Percentiles rank a stretch among this genome's conserved stretches.
phyloP scores from a whole-genome alignment of 2,797 vertebrate species.

The Chelon auratus region DNA sequence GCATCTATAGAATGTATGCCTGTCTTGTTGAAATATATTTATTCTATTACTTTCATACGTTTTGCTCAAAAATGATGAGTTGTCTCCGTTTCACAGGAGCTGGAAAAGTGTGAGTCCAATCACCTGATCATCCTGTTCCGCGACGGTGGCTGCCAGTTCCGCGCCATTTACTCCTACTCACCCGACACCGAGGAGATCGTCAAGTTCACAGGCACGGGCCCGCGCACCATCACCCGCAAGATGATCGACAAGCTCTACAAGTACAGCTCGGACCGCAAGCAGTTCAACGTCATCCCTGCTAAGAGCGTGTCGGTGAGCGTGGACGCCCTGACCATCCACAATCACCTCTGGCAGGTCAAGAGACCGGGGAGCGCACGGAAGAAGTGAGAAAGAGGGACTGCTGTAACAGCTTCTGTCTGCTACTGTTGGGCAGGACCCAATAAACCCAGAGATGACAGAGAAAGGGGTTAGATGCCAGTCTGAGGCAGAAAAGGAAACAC shows the following conservation, averaged over 20 bases:
- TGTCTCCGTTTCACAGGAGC: constrained; percentile 82
- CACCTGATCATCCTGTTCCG: constrained; percentile 98
- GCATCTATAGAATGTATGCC: background rate
- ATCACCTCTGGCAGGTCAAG: constrained; percentile 95
- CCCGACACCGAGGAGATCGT: constrained; percentile 94
- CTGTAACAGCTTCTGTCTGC: constrained; percentile 26
- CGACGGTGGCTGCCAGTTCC: constrained; percentile 95
- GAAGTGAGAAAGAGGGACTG: constrained; percentile 69
- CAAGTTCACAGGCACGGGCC: constrained; percentile 95
- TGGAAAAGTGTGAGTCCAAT: constrained; percentile 98
- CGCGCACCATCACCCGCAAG: constrained; percentile 89
- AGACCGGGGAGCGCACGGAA: constrained; percentile 90
- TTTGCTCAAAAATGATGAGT: background rate
- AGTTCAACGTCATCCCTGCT: constrained; percentile 94
- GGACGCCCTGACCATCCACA: constrained; percentile 96
- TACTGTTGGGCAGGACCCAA: constrained; percentile 74
- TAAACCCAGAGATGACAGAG: constrained; percentile 17
- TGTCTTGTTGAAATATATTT: background rate
- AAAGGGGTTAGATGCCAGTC: background rate
- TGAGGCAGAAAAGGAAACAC: constrained; percentile 22
- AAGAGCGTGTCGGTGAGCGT: constrained; percentile 97
- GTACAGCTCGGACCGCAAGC: constrained; percentile 97
- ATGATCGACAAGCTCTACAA: constrained; percentile 99
- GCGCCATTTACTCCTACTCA: constrained; percentile 94
- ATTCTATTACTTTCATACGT: background rate